Conservation (phyloP, 2,888 invertebrate genomes). For the Folsomia manolachei region DNA sequence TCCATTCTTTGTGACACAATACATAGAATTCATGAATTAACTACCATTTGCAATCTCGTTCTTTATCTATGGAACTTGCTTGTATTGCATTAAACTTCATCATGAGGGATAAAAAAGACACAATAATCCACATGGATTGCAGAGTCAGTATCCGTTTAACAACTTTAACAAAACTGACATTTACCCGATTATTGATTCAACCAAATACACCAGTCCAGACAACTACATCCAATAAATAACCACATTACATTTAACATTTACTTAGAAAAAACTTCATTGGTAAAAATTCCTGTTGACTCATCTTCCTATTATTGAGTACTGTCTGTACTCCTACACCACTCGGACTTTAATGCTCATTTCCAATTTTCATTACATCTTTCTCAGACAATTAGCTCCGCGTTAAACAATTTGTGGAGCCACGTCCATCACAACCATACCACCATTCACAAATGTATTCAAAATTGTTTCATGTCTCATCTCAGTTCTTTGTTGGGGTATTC, state of each 20-base stretch:
- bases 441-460: not conserved
- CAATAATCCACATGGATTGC: not conserved
- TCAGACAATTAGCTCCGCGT: constrained; percentile 17
- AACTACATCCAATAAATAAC: not conserved
- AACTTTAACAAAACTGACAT: constrained; percentile 11
- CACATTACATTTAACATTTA: too few species aligned
- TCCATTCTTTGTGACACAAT: not conserved
- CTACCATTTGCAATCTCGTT: not conserved
- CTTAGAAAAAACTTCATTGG: too few species aligned
- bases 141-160: not conserved
- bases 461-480: not conserved
- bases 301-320: constrained; percentile 12
- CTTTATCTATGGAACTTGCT: not conserved
- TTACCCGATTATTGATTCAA: constrained; percentile 5
- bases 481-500: constrained; percentile 1
- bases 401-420: not conserved
- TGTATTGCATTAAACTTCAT: too few species aligned
- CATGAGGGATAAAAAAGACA: not conserved
- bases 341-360: too few species aligned
- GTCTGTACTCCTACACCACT: not conserved
- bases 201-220: not conserved
- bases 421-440: constrained; percentile 5
- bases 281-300: constrained; percentile 17
- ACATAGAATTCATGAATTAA: not conserved
- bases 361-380: not conserved